Conservation (phyloP, 2,797 vertebrate genomes). For the Champsocephalus esox region DNA sequence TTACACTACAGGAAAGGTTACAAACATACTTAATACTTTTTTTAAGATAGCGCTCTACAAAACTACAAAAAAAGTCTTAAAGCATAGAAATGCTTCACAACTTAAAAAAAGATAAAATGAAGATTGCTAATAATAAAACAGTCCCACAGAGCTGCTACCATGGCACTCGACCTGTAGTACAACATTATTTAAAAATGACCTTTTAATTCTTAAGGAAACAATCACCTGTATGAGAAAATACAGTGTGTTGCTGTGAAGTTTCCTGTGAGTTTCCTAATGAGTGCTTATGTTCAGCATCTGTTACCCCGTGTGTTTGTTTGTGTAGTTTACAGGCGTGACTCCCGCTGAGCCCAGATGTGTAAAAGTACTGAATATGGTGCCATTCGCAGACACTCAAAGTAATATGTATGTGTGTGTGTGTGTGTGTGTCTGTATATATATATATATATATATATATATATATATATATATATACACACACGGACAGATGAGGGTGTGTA, state of each 20-base stretch:
- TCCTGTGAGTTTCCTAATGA: conserved; percentile 49
- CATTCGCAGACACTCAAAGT: conserved; percentile 65
- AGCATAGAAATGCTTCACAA: too few relatives aligned
- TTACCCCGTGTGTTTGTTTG: conserved; percentile 63
- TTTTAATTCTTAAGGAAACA: background rate
- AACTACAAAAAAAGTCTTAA: too few relatives aligned
- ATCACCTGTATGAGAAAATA: background rate
- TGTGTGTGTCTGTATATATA: too few relatives aligned
- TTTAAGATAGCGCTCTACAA: too few relatives aligned
- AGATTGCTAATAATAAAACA: too few relatives aligned
- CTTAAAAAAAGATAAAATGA: too few relatives aligned
- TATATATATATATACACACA: background rate
- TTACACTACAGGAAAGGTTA: too few relatives aligned
- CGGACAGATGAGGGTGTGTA: conserved; percentile 66
- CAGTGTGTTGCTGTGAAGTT: background rate
- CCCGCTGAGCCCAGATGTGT: conserved; percentile 74
- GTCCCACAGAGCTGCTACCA: background rate
- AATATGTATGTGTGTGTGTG: background rate
- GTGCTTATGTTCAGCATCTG: conserved; percentile 69
- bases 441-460: too few relatives aligned
- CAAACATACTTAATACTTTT: too few relatives aligned
- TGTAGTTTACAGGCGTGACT: conserved; percentile 70
- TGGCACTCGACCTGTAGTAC: background rate
- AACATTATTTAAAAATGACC: background rate
- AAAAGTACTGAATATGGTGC: conserved; percentile 64